Percentiles rank a stretch among this genome's conserved stretches.
Conservation (phyloP, 2,888 invertebrate species). For the Apocheima hispidaria region DNA sequence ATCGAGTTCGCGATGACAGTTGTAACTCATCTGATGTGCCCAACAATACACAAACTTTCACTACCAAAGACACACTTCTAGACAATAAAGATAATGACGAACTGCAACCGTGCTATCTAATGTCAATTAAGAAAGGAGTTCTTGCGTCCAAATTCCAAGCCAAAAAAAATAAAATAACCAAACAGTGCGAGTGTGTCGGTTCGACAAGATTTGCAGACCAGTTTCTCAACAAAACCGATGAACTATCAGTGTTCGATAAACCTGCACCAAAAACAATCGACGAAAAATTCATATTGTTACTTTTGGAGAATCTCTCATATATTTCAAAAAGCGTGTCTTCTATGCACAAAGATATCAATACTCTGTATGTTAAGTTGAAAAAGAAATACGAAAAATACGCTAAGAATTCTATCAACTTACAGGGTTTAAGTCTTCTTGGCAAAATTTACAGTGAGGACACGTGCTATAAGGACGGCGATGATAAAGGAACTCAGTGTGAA, state of each 20-base stretch:
- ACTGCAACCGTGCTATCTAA: slow-evolving; percentile 60
- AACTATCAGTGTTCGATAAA: slow-evolving; percentile 56
- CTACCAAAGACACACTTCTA: slow-evolving; percentile 33
- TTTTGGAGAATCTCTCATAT: slow-evolving; percentile 68
- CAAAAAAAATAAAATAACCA: slow-evolving; percentile 50
- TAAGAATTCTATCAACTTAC: slow-evolving; percentile 51
- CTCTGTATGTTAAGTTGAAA: slow-evolving; percentile 61
- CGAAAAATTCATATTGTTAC: slow-evolving; percentile 69
- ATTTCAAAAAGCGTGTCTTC: slow-evolving; percentile 65
- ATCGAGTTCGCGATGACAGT: slow-evolving; percentile 49
- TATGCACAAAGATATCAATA: slow-evolving; percentile 68
- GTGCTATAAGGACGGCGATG: slow-evolving; percentile 42
- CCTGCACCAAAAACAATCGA: slow-evolving; percentile 63
- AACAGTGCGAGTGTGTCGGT: slow-evolving; percentile 31
- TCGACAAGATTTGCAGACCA: slow-evolving; percentile 31
- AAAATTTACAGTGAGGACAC: slow-evolving; percentile 66
- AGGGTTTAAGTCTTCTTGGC: slow-evolving; percentile 66
- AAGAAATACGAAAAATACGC: slow-evolving; percentile 63
- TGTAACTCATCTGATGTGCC: slow-evolving; percentile 50
- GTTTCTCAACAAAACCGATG: slow-evolving; percentile 42
- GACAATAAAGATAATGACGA: slow-evolving; percentile 50
- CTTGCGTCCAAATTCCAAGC: slow-evolving; percentile 45
- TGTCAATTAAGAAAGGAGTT: slow-evolving; percentile 60
- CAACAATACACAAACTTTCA: neutral
- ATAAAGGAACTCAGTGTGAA: slow-evolving; percentile 55